Evolutionary conservation across 2,888 invertebrate species (phyloP), one percentile per base, ranked within the genome.

Genomic region (Athalia circularis): DNA sequence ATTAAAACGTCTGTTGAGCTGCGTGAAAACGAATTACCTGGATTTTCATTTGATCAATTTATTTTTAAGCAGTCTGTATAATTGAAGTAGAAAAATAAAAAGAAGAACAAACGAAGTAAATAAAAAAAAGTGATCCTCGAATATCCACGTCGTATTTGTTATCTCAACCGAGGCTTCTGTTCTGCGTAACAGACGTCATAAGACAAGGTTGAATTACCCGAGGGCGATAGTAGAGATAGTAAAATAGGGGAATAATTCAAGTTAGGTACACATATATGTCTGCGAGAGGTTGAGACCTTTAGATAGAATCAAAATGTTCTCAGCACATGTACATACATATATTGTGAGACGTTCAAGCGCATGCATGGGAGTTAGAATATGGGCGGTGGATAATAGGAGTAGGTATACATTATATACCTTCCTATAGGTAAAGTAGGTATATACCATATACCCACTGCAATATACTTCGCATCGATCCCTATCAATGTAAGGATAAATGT

Each of bases 271-370:
- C 54, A 54, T 54, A 9, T n/a, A n/a, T 54, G 54, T 54, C 11
- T 54, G 54, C 54, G 4, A 54, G 11, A 54, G 54, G 54, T 54
- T 54, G 54, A 54, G n/a, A n/a, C 9, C 11, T 29, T 29, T 29
- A 54, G 54, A 54, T 54, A 54, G 9, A n/a, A 54, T 54, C 54
- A 54, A 54, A n/a, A 29, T 54, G n/a, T 54, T 54, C 54, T 54
- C 54, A 54, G 54, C 54, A 54, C n/a, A 11, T 54, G 54, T 29
- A 54, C 29, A 29, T 29, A 29, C 29, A 29, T 29, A 29, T 29
- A 54, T 54, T 54, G 54, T n/a, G 54, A 54, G 54, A n/a, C 54
- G 54, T 54, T 54, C n/a, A n/a, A 54, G n/a, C n/a, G 54, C 54
- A 54, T 54, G 11, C 11, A 54, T 54, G n/a, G 54, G n/a, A 9